Percentiles rank a stretch among this genome's conserved stretches.
phyloP scores from a whole-genome alignment of 2,888 invertebrate genomes.

The Pristionchus japonicus region DNA sequence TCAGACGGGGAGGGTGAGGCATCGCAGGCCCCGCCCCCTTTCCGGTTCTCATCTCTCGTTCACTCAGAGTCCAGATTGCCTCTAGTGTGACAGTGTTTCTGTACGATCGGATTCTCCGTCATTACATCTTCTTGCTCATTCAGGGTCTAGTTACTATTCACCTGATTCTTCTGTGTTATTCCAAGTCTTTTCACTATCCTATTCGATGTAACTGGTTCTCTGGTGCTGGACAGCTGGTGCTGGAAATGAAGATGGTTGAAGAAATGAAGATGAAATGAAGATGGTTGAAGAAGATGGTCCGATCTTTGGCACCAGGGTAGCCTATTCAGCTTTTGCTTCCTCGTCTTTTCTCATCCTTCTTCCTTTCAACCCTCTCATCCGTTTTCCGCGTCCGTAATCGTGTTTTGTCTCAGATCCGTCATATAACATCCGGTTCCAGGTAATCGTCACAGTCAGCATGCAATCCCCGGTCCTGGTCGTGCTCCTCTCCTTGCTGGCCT shows the following conservation, averaged over 20 bases:
- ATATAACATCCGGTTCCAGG: not conserved
- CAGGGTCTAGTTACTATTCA: too few species aligned
- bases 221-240: too few species aligned
- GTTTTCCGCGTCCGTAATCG: not conserved
- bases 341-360: not conserved
- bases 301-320: too few species aligned
- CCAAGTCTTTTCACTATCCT: not conserved
- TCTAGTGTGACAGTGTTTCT: too few species aligned
- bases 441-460: not conserved
- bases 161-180: not conserved
- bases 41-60: not conserved
- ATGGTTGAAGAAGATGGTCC: too few species aligned
- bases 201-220: not conserved
- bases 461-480: not conserved
- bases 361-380: not conserved
- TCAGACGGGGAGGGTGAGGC: not conserved
- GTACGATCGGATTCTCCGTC: too few species aligned
- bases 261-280: too few species aligned
- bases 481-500: not conserved
- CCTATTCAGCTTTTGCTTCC: not conserved
- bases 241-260: too few species aligned
- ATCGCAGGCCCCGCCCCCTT: not conserved
- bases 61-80: too few species aligned
- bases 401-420: not conserved
- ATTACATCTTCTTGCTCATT: too few species aligned